Evolutionary conservation across 1,140 invertebrate genomes (phyloP), one percentile per base, ranked within the genome.

Genomic region (Octopus bimaculoides): DNA sequence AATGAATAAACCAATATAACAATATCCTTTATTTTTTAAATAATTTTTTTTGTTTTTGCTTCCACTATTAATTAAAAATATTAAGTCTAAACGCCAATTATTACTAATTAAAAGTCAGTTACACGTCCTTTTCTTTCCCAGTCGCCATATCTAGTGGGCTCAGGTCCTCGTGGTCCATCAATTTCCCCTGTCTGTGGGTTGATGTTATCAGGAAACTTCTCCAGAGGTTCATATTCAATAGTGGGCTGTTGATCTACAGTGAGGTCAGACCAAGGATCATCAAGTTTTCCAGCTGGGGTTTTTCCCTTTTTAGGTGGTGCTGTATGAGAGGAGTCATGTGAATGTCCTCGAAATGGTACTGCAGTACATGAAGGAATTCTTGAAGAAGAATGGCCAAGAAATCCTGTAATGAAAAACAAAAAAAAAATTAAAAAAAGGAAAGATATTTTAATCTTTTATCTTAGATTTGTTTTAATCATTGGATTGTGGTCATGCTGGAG

Each of bases 111-210:
- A 91, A 99, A 99, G 91, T 99, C 98, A 10, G 95, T 93, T 14
- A 98, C 96, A 87, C 98, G 92, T 80, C 98, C 98, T 91, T 99
- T 99, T 82, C 98, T 92, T 89, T 99, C 98, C 98, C 98, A 99
- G 91, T 99, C 98, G 5, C 98, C 98, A 91, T 98, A 99, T 84
- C 98, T 92, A 54, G 98, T 99, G 54, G 98, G 98, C 92, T 99
- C 98, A 4, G 97, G 98, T 41, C 98, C 98, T 86, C 93, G 92
- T 10, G 98, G 98, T 12, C 98, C 98, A 81, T 96, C 96, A 80
- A 96, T 91, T 92, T 99, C 97, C 17, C 97, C 98, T 26, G 98
- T 99, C 80, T 93, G 85, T 9, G 97, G 97, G 91, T 99, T 99
- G 9, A 91, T 94, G 85, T 95, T 93, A 89, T 98, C 92, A 8